Evolutionary conservation across 2,888 invertebrate genomes (phyloP).

Genomic region (Uropetala carovei): DNA sequence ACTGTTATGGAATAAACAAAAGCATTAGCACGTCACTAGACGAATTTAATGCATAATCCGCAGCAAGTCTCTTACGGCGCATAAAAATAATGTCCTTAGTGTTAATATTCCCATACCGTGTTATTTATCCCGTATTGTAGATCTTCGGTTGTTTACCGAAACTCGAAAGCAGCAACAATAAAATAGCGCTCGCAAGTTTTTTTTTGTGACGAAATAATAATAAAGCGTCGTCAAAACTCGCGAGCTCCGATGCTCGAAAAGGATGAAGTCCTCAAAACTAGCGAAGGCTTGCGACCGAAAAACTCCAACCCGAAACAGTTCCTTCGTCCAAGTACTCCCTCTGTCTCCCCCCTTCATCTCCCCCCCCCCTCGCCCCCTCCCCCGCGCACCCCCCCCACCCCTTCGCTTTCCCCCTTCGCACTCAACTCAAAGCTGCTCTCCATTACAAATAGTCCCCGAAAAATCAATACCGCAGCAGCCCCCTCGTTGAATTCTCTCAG

Average conservation of each 20-base stretch:
- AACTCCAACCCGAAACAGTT: constrained; percentile 58
- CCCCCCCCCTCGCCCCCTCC: constrained; percentile 78
- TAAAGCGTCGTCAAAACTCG: not conserved
- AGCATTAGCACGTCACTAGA: too few species aligned
- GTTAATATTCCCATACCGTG: too few species aligned
- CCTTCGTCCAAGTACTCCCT: constrained; percentile 68
- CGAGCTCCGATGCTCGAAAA: not conserved
- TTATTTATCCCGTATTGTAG: not conserved
- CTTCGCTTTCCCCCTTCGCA: constrained; percentile 76
- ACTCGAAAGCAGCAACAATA: not conserved
- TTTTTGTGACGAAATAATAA: not conserved
- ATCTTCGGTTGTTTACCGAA: not conserved
- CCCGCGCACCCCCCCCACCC: constrained; percentile 79
- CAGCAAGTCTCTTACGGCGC: too few species aligned
- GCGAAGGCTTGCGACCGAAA: constrained; percentile 41
- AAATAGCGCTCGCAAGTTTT: not conserved
- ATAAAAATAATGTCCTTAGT: too few species aligned
- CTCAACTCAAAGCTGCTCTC: constrained; percentile 64
- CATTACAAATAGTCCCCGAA: constrained; percentile 85
- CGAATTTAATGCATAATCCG: too few species aligned
- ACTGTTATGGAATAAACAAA: too few species aligned
- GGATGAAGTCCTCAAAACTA: constrained; percentile 15
- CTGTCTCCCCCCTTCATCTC: constrained; percentile 69
- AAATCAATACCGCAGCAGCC: constrained; percentile 85
- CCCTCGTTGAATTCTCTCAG: constrained; percentile 61